Base-by-base conservation (phyloP, 2,113 vertebrate genomes). In the Theristicus caerulescens region DNA sequence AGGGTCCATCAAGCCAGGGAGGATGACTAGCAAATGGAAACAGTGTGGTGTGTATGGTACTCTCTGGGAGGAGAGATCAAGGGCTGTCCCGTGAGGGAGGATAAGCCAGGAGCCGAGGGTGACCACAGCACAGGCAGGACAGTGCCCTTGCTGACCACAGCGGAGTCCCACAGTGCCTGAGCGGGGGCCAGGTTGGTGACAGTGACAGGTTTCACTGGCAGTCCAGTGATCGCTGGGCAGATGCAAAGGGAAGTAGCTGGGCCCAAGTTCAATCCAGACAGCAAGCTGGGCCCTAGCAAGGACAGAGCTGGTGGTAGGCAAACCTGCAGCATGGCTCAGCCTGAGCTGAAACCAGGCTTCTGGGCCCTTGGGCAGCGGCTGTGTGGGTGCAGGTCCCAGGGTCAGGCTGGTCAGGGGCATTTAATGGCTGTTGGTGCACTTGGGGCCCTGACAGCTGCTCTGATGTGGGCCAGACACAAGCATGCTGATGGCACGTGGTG, bases 281-380 rank as follows among this genome's bases (percentile, higher is more conserved):
- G 46, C 2, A 36, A 65, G 40, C 34, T 31, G 26, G 42, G 20
- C 10, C 10, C 9, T 32, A 57, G 65, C n/a, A 70, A 74, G 31
- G 40, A n/a, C 14, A 38, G 19, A n/a, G 14, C 51, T 79, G 6
- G 21, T 40, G 10, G 4, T 11, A 2, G 31, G n/a, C 0, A 0
- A 73, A 58, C 18, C 10, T 82, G 32, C 65, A 78, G 25, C 18
- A 18, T 36, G 29, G 49, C 12, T 46, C 32, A 18, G 13, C 29
- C 46, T 73, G 59, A 73, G 20, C 74, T 78, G 38, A 69, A 34
- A 12, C 11, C 0, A 0, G 31, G 7, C 32, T 85, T 85, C 52
- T 81, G 42, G 17, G 46, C 26, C 10, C 14, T 36, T 72, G 20
- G 38, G 13, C 40, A 65, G 61, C 2, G 4, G n/a, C 7, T 65